Conservation (phyloP, 2,113 vertebrate species). For the Nettapus auritus region DNA sequence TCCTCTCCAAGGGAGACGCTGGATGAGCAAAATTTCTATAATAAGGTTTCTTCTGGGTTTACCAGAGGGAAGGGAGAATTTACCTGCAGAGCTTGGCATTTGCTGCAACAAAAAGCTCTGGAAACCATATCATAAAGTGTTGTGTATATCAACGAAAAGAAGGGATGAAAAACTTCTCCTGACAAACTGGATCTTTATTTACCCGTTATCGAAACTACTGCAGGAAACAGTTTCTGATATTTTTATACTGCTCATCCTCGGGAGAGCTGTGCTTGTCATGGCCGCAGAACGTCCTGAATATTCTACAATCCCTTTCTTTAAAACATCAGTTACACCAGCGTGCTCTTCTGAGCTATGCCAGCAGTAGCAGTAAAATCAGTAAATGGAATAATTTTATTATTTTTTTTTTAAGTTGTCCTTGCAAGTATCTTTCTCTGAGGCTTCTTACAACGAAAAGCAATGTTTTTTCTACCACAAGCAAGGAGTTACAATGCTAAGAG, state of each 20-base stretch:
- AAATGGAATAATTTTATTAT: not conserved
- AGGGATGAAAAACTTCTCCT: not conserved
- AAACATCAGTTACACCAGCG: not conserved
- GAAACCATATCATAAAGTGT: not conserved
- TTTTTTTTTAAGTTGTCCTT: not conserved
- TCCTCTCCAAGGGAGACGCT: not conserved
- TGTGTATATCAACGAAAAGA: not conserved
- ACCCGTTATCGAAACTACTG: not conserved
- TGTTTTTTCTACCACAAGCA: not conserved
- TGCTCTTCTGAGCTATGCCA: not conserved
- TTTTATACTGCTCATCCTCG: not conserved
- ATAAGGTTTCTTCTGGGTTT: not conserved
- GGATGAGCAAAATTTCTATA: not conserved
- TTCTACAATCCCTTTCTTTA: not conserved
- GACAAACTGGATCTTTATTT: not conserved
- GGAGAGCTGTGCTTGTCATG: not conserved
- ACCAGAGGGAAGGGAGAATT: not conserved
- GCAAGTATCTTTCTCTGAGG: not conserved
- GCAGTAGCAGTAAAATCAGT: not conserved
- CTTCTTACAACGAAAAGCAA: not conserved
- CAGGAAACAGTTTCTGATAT: not conserved
- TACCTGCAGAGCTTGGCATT: not conserved
- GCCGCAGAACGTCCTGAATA: not conserved
- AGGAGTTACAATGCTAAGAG: not conserved
- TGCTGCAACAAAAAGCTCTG: not conserved